Evolutionary conservation across 1,140 invertebrate genomes (phyloP), one percentile per base, ranked within the genome.

Genomic region (Macrocentrus cingulum): DNA sequence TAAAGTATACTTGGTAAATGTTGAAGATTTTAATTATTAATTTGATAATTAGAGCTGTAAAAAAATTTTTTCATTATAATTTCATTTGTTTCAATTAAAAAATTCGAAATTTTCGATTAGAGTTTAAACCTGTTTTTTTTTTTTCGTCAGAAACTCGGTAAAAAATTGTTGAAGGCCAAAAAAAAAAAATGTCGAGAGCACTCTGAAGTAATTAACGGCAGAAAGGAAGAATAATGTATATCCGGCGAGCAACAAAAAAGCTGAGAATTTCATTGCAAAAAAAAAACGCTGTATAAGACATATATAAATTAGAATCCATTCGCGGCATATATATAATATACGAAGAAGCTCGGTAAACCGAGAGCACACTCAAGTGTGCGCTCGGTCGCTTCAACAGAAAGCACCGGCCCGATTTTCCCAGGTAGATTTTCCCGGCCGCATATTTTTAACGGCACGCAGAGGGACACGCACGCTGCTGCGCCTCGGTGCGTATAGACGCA

Each of bases 351-450:
- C 19, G 16, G 25, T 7, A 19, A 42, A 39, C 15, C 19, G 39
- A 46, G 25, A 46, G 34, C 46, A 45, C 32, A 15, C 37, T 50
- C 53, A 51, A 57, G 44, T 46, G 34, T 54, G 49, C 59, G 52
- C 19, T 52, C 50, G 18, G 48, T 29, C 16, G 29, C 22, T 15
- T 56, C 25, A 29, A 11, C 52, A 48, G 34, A 60, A 57, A 60
- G 37, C 46, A 34, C 20, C 39, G 60, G 56, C 19, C 64, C 65
- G 68, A 75, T 69, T 76, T 77, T 77, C 74, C 74, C 71, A 79
- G 67, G 70, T 69, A 53, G 52, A 61, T 61, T 65, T 74, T 67
- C 68, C 68, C 64, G 53, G 59, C 59, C 61, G 67, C 67, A 69
- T 71, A 70, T 58, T 67, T 66, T 68, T 59, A 62, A 60, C 56